Percentiles rank a stretch among this genome's conserved stretches.
Conservation (phyloP, 2,888 invertebrate genomes). For the Pseudeuparius sepicola region DNA sequence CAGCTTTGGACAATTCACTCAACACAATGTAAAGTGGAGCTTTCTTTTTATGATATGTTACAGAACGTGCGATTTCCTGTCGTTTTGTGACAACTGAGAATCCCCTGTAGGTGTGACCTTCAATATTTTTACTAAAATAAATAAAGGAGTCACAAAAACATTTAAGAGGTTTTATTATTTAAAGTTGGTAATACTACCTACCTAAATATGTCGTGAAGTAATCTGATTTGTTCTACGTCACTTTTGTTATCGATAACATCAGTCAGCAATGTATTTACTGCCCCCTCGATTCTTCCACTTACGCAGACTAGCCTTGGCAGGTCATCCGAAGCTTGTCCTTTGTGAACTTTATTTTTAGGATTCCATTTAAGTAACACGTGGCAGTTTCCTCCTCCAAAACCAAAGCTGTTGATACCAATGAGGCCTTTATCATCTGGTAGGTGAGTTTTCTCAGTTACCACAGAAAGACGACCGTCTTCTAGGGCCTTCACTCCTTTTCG, state of each 20-base stretch:
- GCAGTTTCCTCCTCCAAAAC: constrained; percentile 85
- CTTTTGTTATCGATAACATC: constrained; percentile 44
- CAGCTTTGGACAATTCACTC: constrained; percentile 53
- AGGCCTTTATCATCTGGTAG: constrained; percentile 57
- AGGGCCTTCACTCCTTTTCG: constrained; percentile 48
- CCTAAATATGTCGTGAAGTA: constrained; percentile 32
- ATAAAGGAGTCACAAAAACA: background rate
- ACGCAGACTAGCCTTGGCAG: constrained; percentile 62
- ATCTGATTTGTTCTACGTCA: constrained; percentile 28
- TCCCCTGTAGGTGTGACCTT: constrained; percentile 65
- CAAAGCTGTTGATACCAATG: constrained; percentile 82
- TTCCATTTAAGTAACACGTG: constrained; percentile 57
- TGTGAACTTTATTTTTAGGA: constrained; percentile 50
- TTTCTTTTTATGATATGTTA: constrained; percentile 8
- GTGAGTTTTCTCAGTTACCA: constrained; percentile 60
- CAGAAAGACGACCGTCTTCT: constrained; percentile 51
- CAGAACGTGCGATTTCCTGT: constrained; percentile 27
- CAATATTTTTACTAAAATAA: constrained; percentile 34
- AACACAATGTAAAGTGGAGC: constrained; percentile 49
- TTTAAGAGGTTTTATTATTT: constrained; percentile 15
- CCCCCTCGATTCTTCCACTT: constrained; percentile 73
- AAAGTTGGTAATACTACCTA: constrained; percentile 21
- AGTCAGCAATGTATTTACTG: constrained; percentile 54
- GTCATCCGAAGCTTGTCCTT: constrained; percentile 50
- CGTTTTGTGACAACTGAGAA: constrained; percentile 45